Evolutionary conservation across 2,888 invertebrate species (phyloP).

Genomic region (Pandemis cinnamomeana): DNA sequence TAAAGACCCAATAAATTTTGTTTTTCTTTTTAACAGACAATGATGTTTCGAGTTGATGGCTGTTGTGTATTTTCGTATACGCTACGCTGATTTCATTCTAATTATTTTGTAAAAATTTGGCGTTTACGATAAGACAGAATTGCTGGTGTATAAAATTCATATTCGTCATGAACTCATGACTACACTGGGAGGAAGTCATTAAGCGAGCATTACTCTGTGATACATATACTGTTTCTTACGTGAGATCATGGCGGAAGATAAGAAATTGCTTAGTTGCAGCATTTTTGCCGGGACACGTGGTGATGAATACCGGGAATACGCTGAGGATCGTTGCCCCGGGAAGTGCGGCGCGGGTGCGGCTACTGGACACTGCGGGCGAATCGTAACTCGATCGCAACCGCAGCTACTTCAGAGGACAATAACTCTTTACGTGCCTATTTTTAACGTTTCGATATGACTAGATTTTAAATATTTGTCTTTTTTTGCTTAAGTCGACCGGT

Average conservation of each 20-base stretch:
- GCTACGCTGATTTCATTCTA: neutral
- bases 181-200: conserved; percentile 12
- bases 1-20: neutral
- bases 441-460: neutral
- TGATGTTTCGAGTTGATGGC: neutral
- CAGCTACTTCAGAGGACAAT: conserved; percentile 10
- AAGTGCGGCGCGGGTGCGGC: conserved; percentile 39
- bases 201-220: conserved; percentile 14
- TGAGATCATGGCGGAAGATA: conserved; percentile 12
- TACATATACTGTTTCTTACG: conserved; percentile 16
- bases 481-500: neutral
- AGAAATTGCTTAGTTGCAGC: conserved; percentile 18
- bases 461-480: neutral
- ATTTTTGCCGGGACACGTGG: conserved; percentile 31
- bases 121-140: neutral
- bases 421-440: conserved; percentile 11
- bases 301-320: conserved; percentile 38
- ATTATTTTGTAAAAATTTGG: neutral
- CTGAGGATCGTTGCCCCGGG: conserved; percentile 47
- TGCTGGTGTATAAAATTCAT: conserved; percentile 4
- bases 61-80: neutral
- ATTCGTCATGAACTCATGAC: neutral
- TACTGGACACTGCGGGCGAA: conserved; percentile 29
- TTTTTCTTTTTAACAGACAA: neutral
- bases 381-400: conserved; percentile 42